Percentiles rank a stretch among this genome's conserved stretches.
These are phyloP conservation scores for Drosophila glabriapex DNA, from an alignment of 2,888 invertebrate species.

Conservation along the genomic window DNA sequence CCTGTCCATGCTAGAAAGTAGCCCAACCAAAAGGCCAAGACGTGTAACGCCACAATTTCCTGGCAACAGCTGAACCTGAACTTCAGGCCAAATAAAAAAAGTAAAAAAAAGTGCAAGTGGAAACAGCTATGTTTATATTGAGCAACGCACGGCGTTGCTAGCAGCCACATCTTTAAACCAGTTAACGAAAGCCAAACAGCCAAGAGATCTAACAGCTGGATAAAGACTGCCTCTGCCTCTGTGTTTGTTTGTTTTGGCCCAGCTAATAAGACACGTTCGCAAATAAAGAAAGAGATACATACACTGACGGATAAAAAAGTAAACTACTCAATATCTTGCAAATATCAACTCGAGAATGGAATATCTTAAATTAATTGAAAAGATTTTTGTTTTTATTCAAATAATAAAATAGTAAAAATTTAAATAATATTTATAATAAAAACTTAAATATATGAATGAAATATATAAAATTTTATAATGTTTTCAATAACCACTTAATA, in stretches of 20 bases:
- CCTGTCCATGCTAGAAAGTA: conserved; percentile 76
- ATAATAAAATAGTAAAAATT: not conserved
- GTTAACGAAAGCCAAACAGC: conserved; percentile 25
- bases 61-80: conserved; percentile 83
- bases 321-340: not conserved
- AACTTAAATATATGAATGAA: too few species aligned
- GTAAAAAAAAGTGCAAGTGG: conserved; percentile 55
- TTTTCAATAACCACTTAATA: too few species aligned
- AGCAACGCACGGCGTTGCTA: conserved; percentile 35
- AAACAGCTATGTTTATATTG: conserved; percentile 47
- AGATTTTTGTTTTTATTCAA: not conserved
- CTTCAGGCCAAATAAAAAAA: conserved; percentile 60
- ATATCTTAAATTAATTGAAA: not conserved
- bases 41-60: conserved; percentile 65
- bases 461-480: too few species aligned
- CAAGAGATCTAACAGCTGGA: conserved; percentile 38
- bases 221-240: conserved; percentile 23
- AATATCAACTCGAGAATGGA: not conserved
- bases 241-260: conserved; percentile 4
- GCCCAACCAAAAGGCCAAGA: conserved; percentile 63
- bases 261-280: conserved; percentile 26
- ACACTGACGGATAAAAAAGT: conserved; percentile 33
- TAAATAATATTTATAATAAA: too few species aligned
- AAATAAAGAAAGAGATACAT: conserved; percentile 27
- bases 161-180: conserved; percentile 40